Base-by-base conservation (phyloP, 2,797 vertebrate genomes). In the Chelidonichthys spinosus region DNA sequence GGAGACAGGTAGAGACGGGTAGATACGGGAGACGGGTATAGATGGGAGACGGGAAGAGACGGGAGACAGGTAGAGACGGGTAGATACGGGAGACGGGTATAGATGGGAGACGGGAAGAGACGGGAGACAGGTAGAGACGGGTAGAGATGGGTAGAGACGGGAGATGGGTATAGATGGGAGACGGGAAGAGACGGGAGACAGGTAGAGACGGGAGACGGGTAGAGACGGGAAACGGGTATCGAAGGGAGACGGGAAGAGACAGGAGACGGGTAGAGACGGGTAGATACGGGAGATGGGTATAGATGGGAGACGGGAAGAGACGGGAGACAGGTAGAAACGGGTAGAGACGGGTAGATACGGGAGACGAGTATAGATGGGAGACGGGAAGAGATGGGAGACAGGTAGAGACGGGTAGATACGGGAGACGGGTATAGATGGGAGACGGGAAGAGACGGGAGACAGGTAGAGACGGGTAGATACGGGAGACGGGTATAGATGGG, bases 101-200 rank as follows among this genome's bases (percentile, higher is more conserved):
- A 25, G 25, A 25, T 2, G 25, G 25, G 25, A 25, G 68, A 46
- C 32, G 40, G 79, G 87, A 33, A 63, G 68, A 83, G 72, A n/a
- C n/a, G n/a, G n/a, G n/a, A n/a, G n/a, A n/a, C n/a, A n/a, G n/a
- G n/a, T n/a, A n/a, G 65, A 74, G 69, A 49, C 33, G 36, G 79
- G 88, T 37, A 64, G n/a, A n/a, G n/a, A n/a, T n/a, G n/a, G n/a
- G n/a, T n/a, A n/a, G 69, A 84, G 72, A n/a, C 46, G 8, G 46
- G 65, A 74, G 69, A 49, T 25, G 36, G 79, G 88, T 37, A 64
- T n/a, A n/a, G n/a, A n/a, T n/a, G n/a, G n/a, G 69, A 84, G 72
- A n/a, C 46, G 8, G 46, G 81, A 54, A 70, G 75, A 79, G 78
- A 50, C 40, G 2, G 42, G 25, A n/a, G n/a, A n/a, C n/a, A n/a